Percentiles rank a stretch among this genome's conserved stretches.
Conservation (phyloP, 2,113 vertebrate genomes). For the Myanophis thanlyinensis region DNA sequence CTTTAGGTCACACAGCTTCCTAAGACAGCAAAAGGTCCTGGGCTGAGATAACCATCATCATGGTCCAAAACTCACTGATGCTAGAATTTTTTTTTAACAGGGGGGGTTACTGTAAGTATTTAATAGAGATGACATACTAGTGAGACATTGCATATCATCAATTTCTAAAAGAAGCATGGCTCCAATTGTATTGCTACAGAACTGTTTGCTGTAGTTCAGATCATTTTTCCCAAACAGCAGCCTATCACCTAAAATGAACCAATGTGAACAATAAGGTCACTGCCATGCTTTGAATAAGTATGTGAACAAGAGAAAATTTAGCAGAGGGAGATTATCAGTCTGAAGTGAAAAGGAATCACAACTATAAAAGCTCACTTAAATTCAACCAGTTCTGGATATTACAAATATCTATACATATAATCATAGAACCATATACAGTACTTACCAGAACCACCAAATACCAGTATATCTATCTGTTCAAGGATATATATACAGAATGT, state of each 20-base stretch:
- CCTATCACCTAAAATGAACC: neutral
- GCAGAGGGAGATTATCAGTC: neutral
- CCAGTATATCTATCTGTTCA: constrained; percentile 93
- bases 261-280: neutral
- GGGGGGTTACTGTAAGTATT: neutral
- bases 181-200: neutral
- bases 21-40: too few relatives aligned
- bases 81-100: neutral
- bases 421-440: neutral
- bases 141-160: neutral
- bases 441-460: constrained; percentile 95
- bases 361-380: neutral
- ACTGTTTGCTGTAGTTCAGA: neutral
- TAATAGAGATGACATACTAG: neutral
- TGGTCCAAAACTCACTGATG: neutral
- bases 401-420: neutral
- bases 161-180: neutral
- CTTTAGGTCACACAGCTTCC: neutral
- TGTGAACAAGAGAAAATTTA: neutral
- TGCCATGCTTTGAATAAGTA: neutral
- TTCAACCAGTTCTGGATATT: neutral
- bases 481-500: constrained; percentile 92
- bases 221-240: too few relatives aligned
- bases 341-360: neutral
- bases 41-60: neutral